A percentile compares a stretch with the other conserved stretches of the same genome.
These are phyloP conservation scores for Clarias batrachus DNA, from an alignment of 2,113 vertebrate genomes.

Conservation along the genomic window DNA sequence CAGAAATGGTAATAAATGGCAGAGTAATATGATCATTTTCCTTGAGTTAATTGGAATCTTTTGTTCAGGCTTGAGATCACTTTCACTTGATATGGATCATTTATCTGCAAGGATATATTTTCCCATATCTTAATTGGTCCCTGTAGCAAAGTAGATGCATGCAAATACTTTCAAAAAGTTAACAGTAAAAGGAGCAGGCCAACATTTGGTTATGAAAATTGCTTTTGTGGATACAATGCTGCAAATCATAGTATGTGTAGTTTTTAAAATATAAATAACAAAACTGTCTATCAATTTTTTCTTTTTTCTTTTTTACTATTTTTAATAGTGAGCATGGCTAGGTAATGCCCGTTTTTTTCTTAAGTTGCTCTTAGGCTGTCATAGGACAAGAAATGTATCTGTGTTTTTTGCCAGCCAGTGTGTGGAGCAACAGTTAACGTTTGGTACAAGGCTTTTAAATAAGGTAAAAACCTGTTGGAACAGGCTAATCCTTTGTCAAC, in stretches of 20 bases:
- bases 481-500: constrained; percentile 24
- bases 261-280: background rate
- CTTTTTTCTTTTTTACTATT: background rate
- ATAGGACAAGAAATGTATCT: background rate
- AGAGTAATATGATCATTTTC: background rate
- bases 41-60: background rate
- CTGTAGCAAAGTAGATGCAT: background rate
- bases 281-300: background rate
- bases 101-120: constrained; percentile 6
- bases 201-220: background rate
- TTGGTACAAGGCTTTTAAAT: background rate
- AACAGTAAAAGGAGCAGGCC: background rate
- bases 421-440: background rate
- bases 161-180: background rate
- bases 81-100: background rate
- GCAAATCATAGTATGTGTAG: background rate
- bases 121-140: background rate
- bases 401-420: background rate
- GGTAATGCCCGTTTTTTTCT: background rate
- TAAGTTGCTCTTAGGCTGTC: background rate
- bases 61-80: background rate
- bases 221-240: background rate
- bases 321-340: background rate
- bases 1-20: background rate
- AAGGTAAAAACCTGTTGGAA: constrained; percentile 6